phyloP scores from a whole-genome alignment of 37 sponge, comb jelly and placozoan genomes.

The Aplysina aerophoba region DNA sequence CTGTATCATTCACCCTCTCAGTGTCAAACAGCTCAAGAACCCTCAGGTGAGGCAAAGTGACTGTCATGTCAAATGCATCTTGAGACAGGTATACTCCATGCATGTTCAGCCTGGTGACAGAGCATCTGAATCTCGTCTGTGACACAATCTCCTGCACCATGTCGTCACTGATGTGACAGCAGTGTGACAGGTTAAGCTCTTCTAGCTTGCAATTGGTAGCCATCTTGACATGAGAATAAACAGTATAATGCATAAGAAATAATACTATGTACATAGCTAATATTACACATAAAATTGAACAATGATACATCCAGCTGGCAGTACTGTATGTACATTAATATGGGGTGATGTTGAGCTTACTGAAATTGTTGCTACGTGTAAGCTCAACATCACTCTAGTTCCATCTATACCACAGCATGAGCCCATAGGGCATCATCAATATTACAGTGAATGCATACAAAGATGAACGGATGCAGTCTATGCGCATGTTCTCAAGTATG shows the following conservation, averaged over 20 bases:
- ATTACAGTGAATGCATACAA: neutral
- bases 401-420: no score
- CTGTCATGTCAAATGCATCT: slow-evolving; percentile 17
- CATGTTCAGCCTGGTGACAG: neutral
- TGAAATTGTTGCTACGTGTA: no score
- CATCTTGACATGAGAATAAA: slow-evolving; percentile 38
- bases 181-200: slow-evolving; percentile 60
- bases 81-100: slow-evolving; percentile 5
- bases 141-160: slow-evolving; percentile 18
- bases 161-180: slow-evolving; percentile 50
- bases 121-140: neutral
- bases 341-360: neutral
- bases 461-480: no score
- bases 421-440: no score
- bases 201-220: slow-evolving; percentile 54
- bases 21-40: slow-evolving; percentile 58
- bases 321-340: neutral
- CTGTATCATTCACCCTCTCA: neutral
- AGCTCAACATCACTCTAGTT: no score
- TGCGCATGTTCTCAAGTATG: no score
- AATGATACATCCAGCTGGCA: neutral
- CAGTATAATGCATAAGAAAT: no score
- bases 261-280: neutral
- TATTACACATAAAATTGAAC: neutral
- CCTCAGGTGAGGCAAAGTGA: slow-evolving; percentile 24